Base-by-base conservation (phyloP, 23 tunicate genomes). In the Pegea sp. region DNA sequence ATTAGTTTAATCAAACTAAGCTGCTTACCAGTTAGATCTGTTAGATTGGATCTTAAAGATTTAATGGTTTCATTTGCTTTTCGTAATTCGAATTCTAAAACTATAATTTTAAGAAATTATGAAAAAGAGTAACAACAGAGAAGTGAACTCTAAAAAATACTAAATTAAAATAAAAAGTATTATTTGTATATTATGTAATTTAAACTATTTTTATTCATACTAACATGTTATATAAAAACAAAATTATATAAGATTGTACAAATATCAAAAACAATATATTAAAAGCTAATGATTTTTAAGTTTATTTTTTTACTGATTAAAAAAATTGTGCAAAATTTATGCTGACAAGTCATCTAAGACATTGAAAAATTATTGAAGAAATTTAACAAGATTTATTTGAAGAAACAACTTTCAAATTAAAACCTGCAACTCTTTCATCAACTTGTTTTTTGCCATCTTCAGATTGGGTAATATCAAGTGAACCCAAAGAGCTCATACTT, bases 21-120 rank as follows among this genome's bases (percentile, higher is more conserved):
- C n/a, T n/a, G n/a, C 53, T 20, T 64, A 76, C 88, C 88, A 63
- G 69, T 70, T 3, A 73, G 54, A 2, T 55, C 60, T 8, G 95
- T 84, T 5, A 84, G 72, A 38, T 66, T 84, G 46, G 65, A 62
- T 57, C 95, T 38, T n/a, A 84, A 67, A 28, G 72, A 63, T 42
- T 84, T 84, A n/a, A 84, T 84, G 48, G 95, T 84, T 23, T 84
- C 95, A 25, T 74, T 72, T 24, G 95, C 95, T 63, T 84, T 73
- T 42, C 95, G 60, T 16, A 84, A 57, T 44, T 84, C 95, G 63
- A 84, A 84, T 54, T 84, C 95, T 0, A 84, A 53, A 42, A 84
- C 95, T 68, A 30, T n/a, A 44, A 51, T 59, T 24, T n/a, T 48
- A 52, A 59, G 5, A 19, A 11, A 21, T 56, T 16, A 7, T 6